Percentiles rank a stretch among this genome's conserved stretches.
phyloP scores from a whole-genome alignment of 1,140 invertebrate genomes.

The Ceratoteleas bidentatus region DNA sequence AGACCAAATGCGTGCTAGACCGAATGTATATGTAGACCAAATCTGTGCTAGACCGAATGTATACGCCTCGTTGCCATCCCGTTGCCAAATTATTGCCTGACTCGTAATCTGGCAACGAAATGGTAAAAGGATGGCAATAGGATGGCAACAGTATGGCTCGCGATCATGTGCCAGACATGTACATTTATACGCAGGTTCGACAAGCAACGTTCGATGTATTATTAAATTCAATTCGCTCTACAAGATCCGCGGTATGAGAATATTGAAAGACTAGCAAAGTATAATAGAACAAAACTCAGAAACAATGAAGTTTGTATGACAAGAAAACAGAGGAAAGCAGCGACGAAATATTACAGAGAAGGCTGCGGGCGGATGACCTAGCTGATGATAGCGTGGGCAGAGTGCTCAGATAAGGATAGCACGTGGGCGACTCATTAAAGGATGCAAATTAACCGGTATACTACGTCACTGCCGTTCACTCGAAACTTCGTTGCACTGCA shows the following conservation, averaged over 20 bases:
- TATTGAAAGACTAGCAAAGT: slow-evolving; percentile 33
- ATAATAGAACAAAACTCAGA: slow-evolving; percentile 19
- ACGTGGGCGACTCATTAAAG: slow-evolving; percentile 79
- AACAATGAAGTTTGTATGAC: slow-evolving; percentile 68
- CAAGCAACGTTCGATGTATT: slow-evolving; percentile 17
- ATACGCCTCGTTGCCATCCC: too few relatives aligned
- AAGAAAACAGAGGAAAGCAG: slow-evolving; percentile 70
- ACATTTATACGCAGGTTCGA: too few relatives aligned
- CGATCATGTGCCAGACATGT: too few relatives aligned
- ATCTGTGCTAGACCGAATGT: too few relatives aligned
- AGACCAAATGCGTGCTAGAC: too few relatives aligned
- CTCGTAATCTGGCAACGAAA: too few relatives aligned
- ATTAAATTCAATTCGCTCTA: slow-evolving; percentile 23
- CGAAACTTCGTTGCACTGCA: slow-evolving; percentile 69
- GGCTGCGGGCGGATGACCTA: background rate
- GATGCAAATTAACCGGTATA: slow-evolving; percentile 78
- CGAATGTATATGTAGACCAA: too few relatives aligned
- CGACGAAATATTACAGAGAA: slow-evolving; percentile 47
- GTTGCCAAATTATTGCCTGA: too few relatives aligned
- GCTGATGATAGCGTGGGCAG: slow-evolving; percentile 27
- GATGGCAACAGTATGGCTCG: too few relatives aligned
- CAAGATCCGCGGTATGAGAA: slow-evolving; percentile 13
- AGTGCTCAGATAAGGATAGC: slow-evolving; percentile 75
- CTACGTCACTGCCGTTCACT: slow-evolving; percentile 65
- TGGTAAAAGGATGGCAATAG: too few relatives aligned